Conservation (phyloP, 2,113 vertebrate species). For the Eulemur macaco region DNA sequence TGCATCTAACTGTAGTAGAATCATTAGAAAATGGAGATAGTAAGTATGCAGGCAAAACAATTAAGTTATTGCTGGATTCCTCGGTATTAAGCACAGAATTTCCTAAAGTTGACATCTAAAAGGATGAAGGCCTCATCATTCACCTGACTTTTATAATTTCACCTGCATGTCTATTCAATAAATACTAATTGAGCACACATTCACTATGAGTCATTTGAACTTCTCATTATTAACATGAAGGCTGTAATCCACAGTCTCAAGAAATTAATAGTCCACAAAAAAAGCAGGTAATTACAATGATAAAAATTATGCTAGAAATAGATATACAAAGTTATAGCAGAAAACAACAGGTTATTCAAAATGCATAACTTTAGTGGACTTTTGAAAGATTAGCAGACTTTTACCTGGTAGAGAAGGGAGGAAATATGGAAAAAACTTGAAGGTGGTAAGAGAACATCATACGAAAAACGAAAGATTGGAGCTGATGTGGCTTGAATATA, state of each 20-base stretch:
- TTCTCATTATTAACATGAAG: slow-evolving; percentile 29
- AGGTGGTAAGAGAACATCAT: neutral
- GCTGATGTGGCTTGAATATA: neutral
- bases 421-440: neutral
- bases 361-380: neutral
- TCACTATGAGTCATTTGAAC: slow-evolving; percentile 16
- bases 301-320: neutral
- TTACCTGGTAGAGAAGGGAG: neutral
- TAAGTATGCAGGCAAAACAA: neutral
- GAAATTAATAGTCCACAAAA: neutral
- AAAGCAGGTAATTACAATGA: neutral
- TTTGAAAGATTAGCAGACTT: neutral
- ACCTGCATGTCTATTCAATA: neutral
- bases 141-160: slow-evolving; percentile 39
- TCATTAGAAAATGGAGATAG: neutral
- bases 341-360: neutral
- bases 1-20: neutral
- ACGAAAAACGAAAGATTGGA: neutral
- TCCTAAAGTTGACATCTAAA: slow-evolving; percentile 33
- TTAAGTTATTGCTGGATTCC: neutral
- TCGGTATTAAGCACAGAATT: neutral
- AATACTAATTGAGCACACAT: slow-evolving; percentile 54
- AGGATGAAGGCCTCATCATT: neutral
- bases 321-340: neutral
- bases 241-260: neutral